Evolutionary conservation across 2,797 vertebrate species (phyloP).

Genomic region (Muscicapa comitata): DNA sequence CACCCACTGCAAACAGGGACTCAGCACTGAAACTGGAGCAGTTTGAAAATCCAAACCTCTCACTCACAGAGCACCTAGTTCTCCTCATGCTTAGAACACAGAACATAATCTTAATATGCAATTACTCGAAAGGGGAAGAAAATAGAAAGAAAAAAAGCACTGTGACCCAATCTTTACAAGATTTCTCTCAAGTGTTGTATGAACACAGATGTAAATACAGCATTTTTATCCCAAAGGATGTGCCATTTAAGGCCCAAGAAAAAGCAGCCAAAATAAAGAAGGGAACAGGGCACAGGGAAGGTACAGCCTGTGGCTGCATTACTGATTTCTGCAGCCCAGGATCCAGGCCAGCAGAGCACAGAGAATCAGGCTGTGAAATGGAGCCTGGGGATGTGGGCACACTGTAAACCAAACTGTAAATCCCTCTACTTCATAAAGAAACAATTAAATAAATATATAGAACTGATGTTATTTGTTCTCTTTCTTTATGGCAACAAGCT

Average conservation of each 20-base stretch:
- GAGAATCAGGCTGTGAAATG: neutral
- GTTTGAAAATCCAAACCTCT: neutral
- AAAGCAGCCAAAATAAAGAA: neutral
- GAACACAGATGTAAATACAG: neutral
- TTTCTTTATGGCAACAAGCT: neutral
- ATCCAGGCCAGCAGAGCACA: neutral
- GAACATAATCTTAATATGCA: neutral
- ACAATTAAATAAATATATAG: accelerated
- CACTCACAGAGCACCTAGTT: neutral
- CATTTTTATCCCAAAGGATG: neutral
- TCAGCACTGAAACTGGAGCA: neutral
- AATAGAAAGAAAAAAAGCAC: neutral
- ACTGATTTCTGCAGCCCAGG: accelerated
- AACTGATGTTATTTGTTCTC: neutral
- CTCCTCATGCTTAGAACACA: neutral
- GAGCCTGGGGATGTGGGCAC: neutral
- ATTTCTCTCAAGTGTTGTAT: neutral
- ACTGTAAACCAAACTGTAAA: neutral
- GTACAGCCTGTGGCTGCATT: neutral
- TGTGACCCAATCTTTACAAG: neutral
- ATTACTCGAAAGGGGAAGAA: neutral
- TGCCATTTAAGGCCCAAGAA: neutral
- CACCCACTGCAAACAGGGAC: neutral
- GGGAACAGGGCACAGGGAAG: neutral
- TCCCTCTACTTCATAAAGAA: neutral